Conservation (phyloP, 2,797 vertebrate genomes). For the Urocyon cinereoargenteus region DNA sequence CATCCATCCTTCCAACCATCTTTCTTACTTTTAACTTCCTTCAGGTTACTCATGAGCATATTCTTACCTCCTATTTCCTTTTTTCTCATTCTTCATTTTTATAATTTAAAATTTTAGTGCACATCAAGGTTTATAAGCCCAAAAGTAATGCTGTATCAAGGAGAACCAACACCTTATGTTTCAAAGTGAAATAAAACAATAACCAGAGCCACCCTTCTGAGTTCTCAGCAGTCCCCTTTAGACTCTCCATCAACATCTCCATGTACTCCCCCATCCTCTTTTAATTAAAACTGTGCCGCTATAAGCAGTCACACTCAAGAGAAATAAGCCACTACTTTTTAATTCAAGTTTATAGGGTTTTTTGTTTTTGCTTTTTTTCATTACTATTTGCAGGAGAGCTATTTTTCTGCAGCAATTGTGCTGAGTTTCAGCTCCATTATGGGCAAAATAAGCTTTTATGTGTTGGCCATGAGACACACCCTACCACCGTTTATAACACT, state of each 20-base stretch:
- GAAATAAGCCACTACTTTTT: constrained; percentile 59
- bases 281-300: constrained; percentile 69
- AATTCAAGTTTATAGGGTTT: constrained; percentile 59
- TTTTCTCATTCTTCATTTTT: background rate
- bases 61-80: background rate
- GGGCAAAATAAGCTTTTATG: constrained; percentile 67
- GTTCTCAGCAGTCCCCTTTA: background rate
- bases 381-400: constrained; percentile 55
- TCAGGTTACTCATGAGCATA: background rate
- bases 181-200: constrained; percentile 22
- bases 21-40: background rate
- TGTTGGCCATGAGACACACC: constrained; percentile 8
- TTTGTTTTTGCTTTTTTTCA: constrained; percentile 71
- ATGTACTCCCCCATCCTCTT: constrained; percentile 14
- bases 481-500: background rate
- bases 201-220: background rate
- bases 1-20: background rate
- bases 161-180: background rate
- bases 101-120: background rate
- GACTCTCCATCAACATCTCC: constrained; percentile 16
- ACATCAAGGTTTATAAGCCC: background rate
- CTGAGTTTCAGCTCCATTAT: constrained; percentile 55
- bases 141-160: background rate
- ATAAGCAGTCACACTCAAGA: constrained; percentile 37
- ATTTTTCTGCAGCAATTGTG: constrained; percentile 56